A percentile compares a stretch with the other conserved stretches of the same genome.
Evolutionary conservation across 2,888 invertebrate species (phyloP).

Genomic region (Dioctria rufipes): DNA sequence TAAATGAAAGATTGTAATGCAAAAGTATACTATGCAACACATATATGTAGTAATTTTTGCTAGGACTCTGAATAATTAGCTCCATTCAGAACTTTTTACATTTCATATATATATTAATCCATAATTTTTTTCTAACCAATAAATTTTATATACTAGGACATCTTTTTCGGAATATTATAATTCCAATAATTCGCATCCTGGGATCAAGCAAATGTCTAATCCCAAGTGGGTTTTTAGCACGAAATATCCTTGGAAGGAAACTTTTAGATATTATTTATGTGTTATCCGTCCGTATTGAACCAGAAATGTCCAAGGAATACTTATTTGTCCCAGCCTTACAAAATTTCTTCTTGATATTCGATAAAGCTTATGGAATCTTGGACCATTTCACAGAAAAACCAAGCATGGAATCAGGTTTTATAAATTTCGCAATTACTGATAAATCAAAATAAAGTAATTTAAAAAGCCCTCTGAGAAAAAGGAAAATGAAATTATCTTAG

Average conservation of each 20-base stretch:
- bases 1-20: no score
- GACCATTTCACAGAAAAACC: conserved; percentile 63
- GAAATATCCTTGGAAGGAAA: conserved; percentile 85
- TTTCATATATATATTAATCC: conserved; percentile 64
- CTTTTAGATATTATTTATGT: conserved; percentile 86
- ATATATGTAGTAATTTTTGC: no score
- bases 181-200: conserved; percentile 85
- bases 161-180: conserved; percentile 85
- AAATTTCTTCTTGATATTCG: conserved; percentile 86
- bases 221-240: conserved; percentile 84
- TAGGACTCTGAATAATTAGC: no score
- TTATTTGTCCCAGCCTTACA: conserved; percentile 80
- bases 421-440: conserved; percentile 1
- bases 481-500: conserved; percentile 65
- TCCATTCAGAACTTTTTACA: no score
- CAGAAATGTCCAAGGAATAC: conserved; percentile 83
- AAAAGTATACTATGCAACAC: no score
- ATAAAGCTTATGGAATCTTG: conserved; percentile 74
- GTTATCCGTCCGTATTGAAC: conserved; percentile 83
- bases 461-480: conserved; percentile 14
- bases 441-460: conserved; percentile 13
- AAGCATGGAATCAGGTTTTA: conserved; percentile 29
- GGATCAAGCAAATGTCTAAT: conserved; percentile 86
- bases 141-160: no score
- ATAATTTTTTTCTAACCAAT: no score